Conservation (phyloP, 23 tunicate species). For the Pegea sp. region DNA sequence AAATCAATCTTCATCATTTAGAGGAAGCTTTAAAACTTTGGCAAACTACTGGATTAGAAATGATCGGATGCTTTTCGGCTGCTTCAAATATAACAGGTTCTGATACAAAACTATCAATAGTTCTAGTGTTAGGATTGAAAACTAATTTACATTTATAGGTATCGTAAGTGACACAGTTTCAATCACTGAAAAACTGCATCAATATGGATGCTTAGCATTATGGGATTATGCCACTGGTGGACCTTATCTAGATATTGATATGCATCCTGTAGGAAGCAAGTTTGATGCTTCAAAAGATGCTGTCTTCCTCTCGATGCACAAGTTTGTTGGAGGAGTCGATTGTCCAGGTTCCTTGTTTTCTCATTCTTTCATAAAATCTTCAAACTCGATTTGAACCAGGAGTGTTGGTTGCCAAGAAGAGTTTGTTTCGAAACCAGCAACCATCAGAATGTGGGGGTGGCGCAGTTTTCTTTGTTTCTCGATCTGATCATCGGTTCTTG, state of each 20-base stretch:
- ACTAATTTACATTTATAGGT: constrained; percentile 11
- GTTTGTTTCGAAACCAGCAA: constrained; percentile 38
- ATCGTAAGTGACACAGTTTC: constrained; percentile 29
- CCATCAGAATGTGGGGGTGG: constrained; percentile 95
- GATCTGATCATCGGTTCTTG: constrained; percentile 57
- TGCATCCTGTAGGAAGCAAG: constrained; percentile 54
- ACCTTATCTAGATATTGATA: constrained; percentile 81
- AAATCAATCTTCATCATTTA: constrained; percentile 35
- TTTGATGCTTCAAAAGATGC: constrained; percentile 83
- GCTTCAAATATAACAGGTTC: constrained; percentile 92
- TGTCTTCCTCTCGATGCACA: constrained; percentile 84
- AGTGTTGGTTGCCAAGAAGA: constrained; percentile 55
- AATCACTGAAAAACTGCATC: constrained; percentile 39
- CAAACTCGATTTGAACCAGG: constrained; percentile 19
- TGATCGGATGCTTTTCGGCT: constrained; percentile 93
- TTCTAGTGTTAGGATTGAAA: no score
- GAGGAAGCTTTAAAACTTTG: constrained; percentile 45
- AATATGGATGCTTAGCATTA: constrained; percentile 60
- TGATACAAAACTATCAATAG: no score
- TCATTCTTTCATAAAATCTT: background rate
- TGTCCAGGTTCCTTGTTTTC: constrained; percentile 36
- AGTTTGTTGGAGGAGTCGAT: constrained; percentile 95
- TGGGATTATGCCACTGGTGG: constrained; percentile 99
- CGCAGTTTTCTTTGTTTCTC: constrained; percentile 76
- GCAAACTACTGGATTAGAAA: constrained; percentile 8